Conservation (phyloP, 2,888 invertebrate species). For the Drosophila formosana region DNA sequence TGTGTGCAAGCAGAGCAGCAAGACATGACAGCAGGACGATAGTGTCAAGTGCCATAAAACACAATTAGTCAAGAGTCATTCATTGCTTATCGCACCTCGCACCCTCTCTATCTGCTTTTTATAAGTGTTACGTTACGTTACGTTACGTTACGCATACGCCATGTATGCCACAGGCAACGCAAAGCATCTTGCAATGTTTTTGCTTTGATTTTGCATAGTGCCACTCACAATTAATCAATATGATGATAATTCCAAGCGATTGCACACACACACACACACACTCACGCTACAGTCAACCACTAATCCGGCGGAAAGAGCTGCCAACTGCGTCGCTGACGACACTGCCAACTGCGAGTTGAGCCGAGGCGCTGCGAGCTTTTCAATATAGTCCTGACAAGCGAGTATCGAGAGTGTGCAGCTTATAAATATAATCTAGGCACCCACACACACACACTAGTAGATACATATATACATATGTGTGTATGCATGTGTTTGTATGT, state of each 20-base stretch:
- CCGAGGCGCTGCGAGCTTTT: background rate
- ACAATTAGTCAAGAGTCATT: conserved; percentile 66
- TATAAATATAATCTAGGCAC: conserved; percentile 55
- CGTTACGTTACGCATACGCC: conserved; percentile 6
- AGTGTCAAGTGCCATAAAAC: conserved; percentile 59
- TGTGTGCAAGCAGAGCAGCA: conserved; percentile 3
- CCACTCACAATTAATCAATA: conserved; percentile 56
- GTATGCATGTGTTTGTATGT: background rate
- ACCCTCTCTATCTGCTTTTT: background rate
- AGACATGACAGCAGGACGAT: background rate
- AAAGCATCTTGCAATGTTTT: background rate
- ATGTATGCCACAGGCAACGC: background rate
- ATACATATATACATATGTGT: conserved; percentile 1
- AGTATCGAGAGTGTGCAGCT: conserved; percentile 34
- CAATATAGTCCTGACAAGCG: background rate
- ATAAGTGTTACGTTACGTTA: background rate
- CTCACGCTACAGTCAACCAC: background rate
- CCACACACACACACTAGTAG: conserved; percentile 5
- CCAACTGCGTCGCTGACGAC: background rate
- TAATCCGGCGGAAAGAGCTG: conserved; percentile 26
- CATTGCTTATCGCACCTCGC: conserved; percentile 26
- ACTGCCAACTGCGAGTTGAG: background rate
- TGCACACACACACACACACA: conserved; percentile 38
- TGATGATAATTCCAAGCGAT: conserved; percentile 54
- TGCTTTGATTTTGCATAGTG: conserved; percentile 13